Evolutionary conservation across 2,113 vertebrate genomes (phyloP).

Genomic region (Pelecanus crispus): DNA sequence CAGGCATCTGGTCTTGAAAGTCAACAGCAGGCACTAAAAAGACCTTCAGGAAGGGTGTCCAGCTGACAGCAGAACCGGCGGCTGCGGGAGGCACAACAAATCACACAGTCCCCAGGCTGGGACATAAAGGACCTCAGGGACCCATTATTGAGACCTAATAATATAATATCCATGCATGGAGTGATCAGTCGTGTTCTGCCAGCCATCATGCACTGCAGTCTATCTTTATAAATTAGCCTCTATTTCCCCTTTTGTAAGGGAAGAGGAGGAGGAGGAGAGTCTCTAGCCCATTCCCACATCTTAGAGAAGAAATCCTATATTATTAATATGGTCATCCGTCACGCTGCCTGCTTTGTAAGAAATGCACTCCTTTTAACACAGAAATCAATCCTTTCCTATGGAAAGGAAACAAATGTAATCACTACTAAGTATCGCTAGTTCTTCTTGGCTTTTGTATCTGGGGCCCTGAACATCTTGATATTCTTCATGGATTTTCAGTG

Average conservation of each 20-base stretch:
- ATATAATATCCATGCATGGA: neutral
- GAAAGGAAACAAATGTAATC: conserved; percentile 2
- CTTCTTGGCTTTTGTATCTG: neutral
- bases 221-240: neutral
- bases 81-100: neutral
- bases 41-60: neutral
- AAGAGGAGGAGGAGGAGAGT: neutral
- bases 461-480: neutral
- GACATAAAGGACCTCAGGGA: neutral
- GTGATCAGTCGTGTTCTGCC: neutral
- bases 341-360: neutral
- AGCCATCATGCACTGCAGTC: neutral
- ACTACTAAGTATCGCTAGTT: neutral
- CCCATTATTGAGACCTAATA: neutral
- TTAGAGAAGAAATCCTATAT: neutral
- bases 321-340: neutral
- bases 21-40: neutral
- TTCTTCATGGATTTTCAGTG: neutral
- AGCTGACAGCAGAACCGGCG: accelerated
- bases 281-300: neutral
- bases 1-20: neutral
- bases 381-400: conserved; percentile 11
- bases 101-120: neutral
- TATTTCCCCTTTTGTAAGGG: neutral
- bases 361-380: neutral